phyloP scores from a whole-genome alignment of 2,113 vertebrate genomes.

The Xiphias gladius region DNA sequence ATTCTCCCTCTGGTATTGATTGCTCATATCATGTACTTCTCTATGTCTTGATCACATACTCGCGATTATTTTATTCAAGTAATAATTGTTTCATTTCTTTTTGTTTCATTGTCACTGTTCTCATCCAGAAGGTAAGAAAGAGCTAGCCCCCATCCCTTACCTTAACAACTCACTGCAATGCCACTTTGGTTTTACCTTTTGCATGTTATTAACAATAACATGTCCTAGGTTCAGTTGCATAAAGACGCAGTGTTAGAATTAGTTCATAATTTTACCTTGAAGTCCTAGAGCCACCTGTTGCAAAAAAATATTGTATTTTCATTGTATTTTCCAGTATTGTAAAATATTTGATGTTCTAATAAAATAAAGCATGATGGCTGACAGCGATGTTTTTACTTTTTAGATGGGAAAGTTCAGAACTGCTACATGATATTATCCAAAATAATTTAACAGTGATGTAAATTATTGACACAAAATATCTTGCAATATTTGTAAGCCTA shows the following conservation, averaged over 20 bases:
- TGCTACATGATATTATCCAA: neutral
- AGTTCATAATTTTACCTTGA: neutral
- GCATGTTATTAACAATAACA: constrained; percentile 83
- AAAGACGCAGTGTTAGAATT: constrained; percentile 19
- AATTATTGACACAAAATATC: constrained; percentile 3
- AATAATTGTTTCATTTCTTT: constrained; percentile 83
- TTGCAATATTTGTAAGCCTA: neutral
- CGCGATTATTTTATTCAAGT: constrained; percentile 52
- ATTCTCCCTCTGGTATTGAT: constrained; percentile 22
- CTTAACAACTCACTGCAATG: constrained; percentile 74
- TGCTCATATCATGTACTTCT: constrained; percentile 39
- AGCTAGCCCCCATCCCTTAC: constrained; percentile 50
- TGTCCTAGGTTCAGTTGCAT: constrained; percentile 55
- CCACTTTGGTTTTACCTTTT: constrained; percentile 64
- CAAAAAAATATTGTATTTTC: constrained; percentile 28
- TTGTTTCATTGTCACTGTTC: constrained; percentile 84
- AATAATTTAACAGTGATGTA: neutral
- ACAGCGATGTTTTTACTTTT: neutral
- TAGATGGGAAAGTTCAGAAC: neutral
- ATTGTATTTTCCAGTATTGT: neutral
- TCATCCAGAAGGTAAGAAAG: constrained; percentile 89
- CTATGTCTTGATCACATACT: constrained; percentile 49
- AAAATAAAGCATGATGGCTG: neutral
- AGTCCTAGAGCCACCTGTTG: constrained; percentile 45
- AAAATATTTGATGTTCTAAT: neutral